A percentile compares a stretch with the other conserved stretches of the same genome.
Evolutionary conservation across 2,888 invertebrate species (phyloP).

Genomic region (Scaptomyza reducta): DNA sequence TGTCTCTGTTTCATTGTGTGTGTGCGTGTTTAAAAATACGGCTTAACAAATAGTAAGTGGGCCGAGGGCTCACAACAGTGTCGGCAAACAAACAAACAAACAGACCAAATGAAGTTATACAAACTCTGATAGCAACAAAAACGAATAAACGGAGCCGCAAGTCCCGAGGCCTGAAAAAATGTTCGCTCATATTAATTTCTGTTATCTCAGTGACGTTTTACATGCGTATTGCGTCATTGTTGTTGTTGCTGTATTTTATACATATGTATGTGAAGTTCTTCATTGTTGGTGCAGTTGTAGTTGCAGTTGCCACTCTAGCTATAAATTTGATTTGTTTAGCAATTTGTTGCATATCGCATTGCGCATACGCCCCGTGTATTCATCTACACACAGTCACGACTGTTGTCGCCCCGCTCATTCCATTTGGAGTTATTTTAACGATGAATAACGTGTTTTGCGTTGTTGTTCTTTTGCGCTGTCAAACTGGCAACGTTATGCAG

Average conservation of each 20-base stretch:
- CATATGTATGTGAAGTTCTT: slow-evolving; percentile 4
- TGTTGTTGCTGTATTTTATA: not conserved
- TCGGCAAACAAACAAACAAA: slow-evolving; percentile 38
- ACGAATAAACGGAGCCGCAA: slow-evolving; percentile 20
- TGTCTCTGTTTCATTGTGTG: slow-evolving; percentile 1
- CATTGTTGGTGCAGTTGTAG: slow-evolving; percentile 8
- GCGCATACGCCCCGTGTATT: slow-evolving; percentile 78
- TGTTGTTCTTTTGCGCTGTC: slow-evolving; percentile 36
- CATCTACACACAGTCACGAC: slow-evolving; percentile 68
- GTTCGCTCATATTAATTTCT: slow-evolving; percentile 69
- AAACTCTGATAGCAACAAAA: slow-evolving; percentile 62
- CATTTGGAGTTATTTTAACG: slow-evolving; percentile 64
- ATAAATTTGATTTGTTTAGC: slow-evolving; percentile 79
- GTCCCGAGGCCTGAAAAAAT: slow-evolving; percentile 53
- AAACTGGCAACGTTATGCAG: slow-evolving; percentile 65
- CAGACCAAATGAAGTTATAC: slow-evolving; percentile 73
- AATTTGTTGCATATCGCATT: slow-evolving; percentile 80
- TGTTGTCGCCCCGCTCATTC: slow-evolving; percentile 31
- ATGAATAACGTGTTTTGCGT: slow-evolving; percentile 66
- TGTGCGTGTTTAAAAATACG: slow-evolving; percentile 51
- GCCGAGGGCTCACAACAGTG: slow-evolving; percentile 37
- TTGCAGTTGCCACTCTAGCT: slow-evolving; percentile 46
- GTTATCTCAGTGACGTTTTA: slow-evolving; percentile 66
- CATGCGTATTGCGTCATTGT: slow-evolving; percentile 56
- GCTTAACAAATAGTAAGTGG: slow-evolving; percentile 61